Conservation (phyloP, 64 coral and sea anemone species). For the Montipora cactus region DNA sequence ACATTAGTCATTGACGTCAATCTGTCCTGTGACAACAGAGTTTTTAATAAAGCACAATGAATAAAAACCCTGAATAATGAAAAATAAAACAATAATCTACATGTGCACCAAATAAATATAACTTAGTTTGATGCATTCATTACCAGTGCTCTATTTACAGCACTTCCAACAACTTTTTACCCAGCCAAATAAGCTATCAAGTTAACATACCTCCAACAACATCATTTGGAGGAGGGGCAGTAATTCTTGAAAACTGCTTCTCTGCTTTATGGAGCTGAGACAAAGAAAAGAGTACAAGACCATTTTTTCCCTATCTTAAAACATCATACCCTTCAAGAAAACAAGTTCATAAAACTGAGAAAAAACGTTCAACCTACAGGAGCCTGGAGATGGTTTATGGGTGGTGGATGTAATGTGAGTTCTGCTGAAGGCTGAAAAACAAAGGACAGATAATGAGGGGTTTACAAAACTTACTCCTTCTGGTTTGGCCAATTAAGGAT, state of each 20-base stretch:
- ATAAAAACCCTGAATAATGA: no score
- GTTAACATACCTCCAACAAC: conserved; percentile 74
- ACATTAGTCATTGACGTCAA: neutral
- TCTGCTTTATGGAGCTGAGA: conserved; percentile 77
- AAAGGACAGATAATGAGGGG: neutral
- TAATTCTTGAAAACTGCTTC: conserved; percentile 64
- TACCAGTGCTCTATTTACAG: no score
- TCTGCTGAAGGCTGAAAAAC: conserved; percentile 91
- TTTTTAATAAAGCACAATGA: no score
- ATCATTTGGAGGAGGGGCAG: conserved; percentile 71
- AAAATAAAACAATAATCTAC: no score
- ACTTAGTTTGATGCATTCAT: no score
- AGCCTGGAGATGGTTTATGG: conserved; percentile 91
- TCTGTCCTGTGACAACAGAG: no score
- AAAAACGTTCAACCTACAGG: conserved; percentile 50
- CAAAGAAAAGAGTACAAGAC: neutral
- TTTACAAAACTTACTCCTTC: neutral
- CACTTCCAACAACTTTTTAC: no score
- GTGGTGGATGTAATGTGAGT: conserved; percentile 86
- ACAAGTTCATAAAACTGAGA: neutral
- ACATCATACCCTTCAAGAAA: neutral
- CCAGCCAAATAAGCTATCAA: neutral
- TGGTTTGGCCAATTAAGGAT: neutral
- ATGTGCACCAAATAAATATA: no score
- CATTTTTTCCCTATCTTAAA: no score